Evolutionary conservation across 2,888 invertebrate species (phyloP).

Genomic region (Scelioninae gen. 1): DNA sequence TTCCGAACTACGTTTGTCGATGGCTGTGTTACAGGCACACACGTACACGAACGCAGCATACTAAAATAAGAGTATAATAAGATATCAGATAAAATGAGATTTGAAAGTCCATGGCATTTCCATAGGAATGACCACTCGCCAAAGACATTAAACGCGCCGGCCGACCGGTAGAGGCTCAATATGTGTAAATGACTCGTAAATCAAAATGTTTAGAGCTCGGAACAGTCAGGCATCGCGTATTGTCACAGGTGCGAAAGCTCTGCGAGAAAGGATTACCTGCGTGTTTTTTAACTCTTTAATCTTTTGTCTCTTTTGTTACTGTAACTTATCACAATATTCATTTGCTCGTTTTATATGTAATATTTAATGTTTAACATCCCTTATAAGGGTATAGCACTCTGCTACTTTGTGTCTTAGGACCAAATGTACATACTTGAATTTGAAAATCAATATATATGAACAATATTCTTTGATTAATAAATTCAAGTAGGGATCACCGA

Average conservation of each 20-base stretch:
- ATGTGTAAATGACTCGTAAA: conserved; percentile 75
- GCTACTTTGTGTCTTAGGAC: conserved; percentile 5
- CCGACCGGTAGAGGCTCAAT: conserved; percentile 71
- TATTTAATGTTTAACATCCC: not conserved
- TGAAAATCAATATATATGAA: no score
- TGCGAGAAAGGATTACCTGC: conserved; percentile 63
- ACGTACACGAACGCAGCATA: conserved; percentile 50
- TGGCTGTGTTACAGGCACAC: conserved; percentile 48
- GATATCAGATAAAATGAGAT: conserved; percentile 74
- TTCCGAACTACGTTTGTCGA: conserved; percentile 39
- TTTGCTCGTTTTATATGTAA: conserved; percentile 20
- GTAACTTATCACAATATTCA: conserved; percentile 16
- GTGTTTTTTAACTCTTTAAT: conserved; percentile 21
- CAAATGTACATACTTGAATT: not conserved
- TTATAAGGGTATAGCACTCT: conserved; percentile 13
- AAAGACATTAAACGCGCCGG: conserved; percentile 73
- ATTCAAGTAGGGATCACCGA: no score
- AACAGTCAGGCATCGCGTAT: conserved; percentile 70
- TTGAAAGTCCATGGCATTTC: conserved; percentile 73
- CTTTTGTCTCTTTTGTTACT: conserved; percentile 44
- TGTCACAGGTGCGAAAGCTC: conserved; percentile 73
- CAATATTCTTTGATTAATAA: no score
- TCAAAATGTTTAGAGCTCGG: conserved; percentile 73
- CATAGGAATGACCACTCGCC: conserved; percentile 74
- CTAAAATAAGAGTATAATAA: conserved; percentile 73